Conservation (phyloP, 2,113 vertebrate genomes). For the Paramormyrops kingsleyae region DNA sequence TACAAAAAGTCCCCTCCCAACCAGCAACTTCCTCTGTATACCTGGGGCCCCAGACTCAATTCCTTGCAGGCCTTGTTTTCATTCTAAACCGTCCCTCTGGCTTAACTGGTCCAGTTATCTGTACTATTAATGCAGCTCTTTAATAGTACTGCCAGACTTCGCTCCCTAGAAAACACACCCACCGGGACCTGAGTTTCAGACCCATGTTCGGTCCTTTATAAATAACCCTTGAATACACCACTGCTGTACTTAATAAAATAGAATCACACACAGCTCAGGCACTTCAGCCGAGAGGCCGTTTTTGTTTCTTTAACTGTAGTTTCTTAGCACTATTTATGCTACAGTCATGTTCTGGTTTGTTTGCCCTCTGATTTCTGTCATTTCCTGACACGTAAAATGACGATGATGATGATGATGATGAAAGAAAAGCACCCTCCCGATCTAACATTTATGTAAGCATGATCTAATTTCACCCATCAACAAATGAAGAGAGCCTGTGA, state of each 20-base stretch:
- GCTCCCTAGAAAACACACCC: neutral
- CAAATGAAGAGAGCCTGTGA: neutral
- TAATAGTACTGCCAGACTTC: neutral
- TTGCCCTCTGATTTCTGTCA: neutral
- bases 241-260: neutral
- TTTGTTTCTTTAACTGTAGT: neutral
- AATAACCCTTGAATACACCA: neutral
- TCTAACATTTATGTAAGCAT: neutral
- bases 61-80: neutral
- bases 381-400: neutral
- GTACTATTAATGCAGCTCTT: slow-evolving; percentile 5
- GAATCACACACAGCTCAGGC: neutral
- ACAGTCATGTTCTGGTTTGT: neutral
- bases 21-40: neutral
- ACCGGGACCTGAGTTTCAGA: neutral
- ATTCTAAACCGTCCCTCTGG: slow-evolving; percentile 4
- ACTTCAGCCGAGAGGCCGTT: neutral
- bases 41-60: neutral
- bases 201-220: neutral
- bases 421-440: neutral
- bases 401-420: neutral
- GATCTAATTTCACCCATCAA: neutral
- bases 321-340: neutral
- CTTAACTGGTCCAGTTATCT: slow-evolving; percentile 11
- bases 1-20: neutral